phyloP scores from a whole-genome alignment of 1,140 invertebrate species.

The Tetragonula clypearis region DNA sequence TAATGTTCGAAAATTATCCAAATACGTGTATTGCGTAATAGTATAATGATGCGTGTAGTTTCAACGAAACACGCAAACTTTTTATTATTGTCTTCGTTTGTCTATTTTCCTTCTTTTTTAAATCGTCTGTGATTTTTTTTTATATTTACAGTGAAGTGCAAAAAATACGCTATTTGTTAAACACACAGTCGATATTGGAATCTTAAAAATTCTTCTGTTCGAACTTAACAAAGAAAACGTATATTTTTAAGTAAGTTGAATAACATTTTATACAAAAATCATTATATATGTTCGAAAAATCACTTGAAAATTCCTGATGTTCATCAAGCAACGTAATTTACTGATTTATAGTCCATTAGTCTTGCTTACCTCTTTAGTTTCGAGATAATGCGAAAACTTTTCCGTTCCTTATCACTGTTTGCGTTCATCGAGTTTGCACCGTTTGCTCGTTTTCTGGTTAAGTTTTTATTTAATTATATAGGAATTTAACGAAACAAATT shows the following conservation, averaged over 20 bases:
- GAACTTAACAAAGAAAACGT: neutral
- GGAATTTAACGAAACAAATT: neutral
- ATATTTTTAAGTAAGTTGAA: neutral
- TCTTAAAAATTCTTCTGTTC: too few species aligned
- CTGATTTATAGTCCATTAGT: slow-evolving; percentile 22
- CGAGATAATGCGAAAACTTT: slow-evolving; percentile 9
- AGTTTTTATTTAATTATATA: neutral
- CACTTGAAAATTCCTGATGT: neutral
- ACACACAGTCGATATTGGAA: too few species aligned
- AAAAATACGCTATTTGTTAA: too few species aligned
- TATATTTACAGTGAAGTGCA: neutral
- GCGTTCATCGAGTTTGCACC: neutral
- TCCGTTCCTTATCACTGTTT: slow-evolving; percentile 5
- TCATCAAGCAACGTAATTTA: neutral
- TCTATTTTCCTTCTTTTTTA: neutral
- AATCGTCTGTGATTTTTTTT: neutral
- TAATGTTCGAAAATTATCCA: neutral
- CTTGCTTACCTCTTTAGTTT: slow-evolving; percentile 1
- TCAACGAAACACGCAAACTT: neutral
- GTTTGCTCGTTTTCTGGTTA: too few species aligned
- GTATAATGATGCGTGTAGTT: neutral
- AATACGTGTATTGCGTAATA: neutral
- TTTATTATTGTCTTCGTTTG: neutral
- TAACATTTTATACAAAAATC: neutral
- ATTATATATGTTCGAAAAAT: neutral